These are phyloP conservation scores for Sarcophaga variegata DNA, from an alignment of 2,888 invertebrate species.

Conservation along the genomic window DNA sequence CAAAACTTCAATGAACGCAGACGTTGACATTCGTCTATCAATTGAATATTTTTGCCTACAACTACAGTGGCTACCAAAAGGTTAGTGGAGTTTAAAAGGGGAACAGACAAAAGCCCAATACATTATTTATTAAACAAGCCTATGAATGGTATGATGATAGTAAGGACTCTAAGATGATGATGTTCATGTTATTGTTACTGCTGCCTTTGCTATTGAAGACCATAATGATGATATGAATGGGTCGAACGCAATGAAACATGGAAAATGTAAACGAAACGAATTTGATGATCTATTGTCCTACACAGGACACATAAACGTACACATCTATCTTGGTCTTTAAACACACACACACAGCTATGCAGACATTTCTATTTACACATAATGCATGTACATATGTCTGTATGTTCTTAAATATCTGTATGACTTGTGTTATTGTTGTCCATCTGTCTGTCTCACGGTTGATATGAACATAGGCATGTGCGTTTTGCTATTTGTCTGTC, in stretches of 20 bases:
- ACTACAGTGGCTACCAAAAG: neutral
- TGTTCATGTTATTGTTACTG: neutral
- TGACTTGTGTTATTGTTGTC: slow-evolving; percentile 6
- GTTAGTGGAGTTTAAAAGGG: neutral
- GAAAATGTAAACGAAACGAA: slow-evolving; percentile 78
- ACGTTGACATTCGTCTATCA: too few relatives aligned
- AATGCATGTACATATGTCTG: slow-evolving; percentile 34
- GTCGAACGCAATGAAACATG: slow-evolving; percentile 59
- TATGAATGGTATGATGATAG: slow-evolving; percentile 26
- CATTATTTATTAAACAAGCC: neutral
- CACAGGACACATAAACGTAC: slow-evolving; percentile 47
- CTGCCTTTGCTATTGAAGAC: slow-evolving; percentile 6
- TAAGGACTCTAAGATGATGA: slow-evolving; percentile 12
- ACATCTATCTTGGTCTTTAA: neutral
- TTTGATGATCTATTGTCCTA: slow-evolving; percentile 82
- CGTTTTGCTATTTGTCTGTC: slow-evolving; percentile 31
- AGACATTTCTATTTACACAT: neutral
- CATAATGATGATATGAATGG: slow-evolving; percentile 44
- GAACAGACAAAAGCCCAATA: neutral
- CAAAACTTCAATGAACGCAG: too few relatives aligned
- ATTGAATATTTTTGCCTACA: neutral
- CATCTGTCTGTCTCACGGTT: slow-evolving; percentile 15
- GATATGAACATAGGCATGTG: slow-evolving; percentile 12
- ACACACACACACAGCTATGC: neutral
- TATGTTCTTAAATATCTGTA: slow-evolving; percentile 60